Base-by-base conservation (phyloP, 1,140 invertebrate genomes). In the Drosophila ohnishii region DNA sequence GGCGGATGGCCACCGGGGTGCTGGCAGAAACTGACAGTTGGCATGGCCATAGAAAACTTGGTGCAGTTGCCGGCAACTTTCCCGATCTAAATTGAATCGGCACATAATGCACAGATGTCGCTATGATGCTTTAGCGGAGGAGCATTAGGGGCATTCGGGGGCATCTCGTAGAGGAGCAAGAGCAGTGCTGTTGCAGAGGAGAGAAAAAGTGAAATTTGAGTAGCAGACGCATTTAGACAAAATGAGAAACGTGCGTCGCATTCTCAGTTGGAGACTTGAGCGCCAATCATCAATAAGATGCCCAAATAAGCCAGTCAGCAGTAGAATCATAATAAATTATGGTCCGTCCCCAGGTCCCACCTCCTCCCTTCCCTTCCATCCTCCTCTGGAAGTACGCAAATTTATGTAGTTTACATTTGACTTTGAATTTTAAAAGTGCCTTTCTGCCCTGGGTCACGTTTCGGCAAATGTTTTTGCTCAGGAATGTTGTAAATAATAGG, bases 351-450 rank as follows among this genome's bases (percentile, higher is more conserved):
- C 22, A 19, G 22, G 19, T 61, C 47, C 37, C 3, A 2, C 35
- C 19, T 14, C n/a, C n/a, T 3, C 3, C 1, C 14, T 19, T 2
- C 13, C 25, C 25, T 25, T 0, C 14, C 11, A 13, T 4, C 0
- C 25, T 35, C 25, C 28, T 7, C n/a, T 65, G 45, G 44, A 55
- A 85, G 77, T 70, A 72, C 58, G 72, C 79, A 66, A 87, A 87
- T 86, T 83, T 87, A 83, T 86, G 83, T 86, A 86, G 81, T 85
- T 85, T 80, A 63, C 73, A 77, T 85, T 84, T 85, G 74, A 66
- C 78, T 77, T 73, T 77, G 73, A 77, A 65, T 85, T 73, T 75
- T 57, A 75, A 80, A 64, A 75, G 39, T 64, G 59, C 39, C 58
- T 53, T 37, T 32, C 13, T 30, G 65, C 51, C 55, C 63, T 78